Evolutionary conservation across 2,113 vertebrate genomes (phyloP).

Genomic region (Holacanthus passer): DNA sequence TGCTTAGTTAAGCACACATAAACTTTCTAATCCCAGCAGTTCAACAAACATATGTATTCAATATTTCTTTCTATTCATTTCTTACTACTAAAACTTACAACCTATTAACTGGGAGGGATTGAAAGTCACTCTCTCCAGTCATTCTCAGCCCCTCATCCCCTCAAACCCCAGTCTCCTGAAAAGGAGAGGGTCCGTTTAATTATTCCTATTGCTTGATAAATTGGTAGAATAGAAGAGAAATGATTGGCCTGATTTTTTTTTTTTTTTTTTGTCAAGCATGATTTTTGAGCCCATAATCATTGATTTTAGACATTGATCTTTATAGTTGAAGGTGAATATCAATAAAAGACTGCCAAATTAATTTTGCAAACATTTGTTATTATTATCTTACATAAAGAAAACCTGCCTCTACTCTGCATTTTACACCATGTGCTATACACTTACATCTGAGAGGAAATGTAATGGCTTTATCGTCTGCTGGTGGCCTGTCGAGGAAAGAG

Average conservation of each 20-base stretch:
- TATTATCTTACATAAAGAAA: constrained; percentile 1
- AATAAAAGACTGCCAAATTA: constrained; percentile 22
- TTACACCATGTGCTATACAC: not conserved
- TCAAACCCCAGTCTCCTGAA: not conserved
- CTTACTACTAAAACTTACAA: no score
- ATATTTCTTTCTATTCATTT: constrained; percentile 8
- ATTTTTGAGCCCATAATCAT: not conserved
- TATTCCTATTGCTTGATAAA: not conserved
- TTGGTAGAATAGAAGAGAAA: not conserved
- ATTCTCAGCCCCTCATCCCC: not conserved
- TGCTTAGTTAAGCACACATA: not conserved
- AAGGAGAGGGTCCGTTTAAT: not conserved
- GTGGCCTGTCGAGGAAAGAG: not conserved
- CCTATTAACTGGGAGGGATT: not conserved
- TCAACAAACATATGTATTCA: constrained; percentile 16
- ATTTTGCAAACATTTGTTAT: not conserved
- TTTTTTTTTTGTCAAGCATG: constrained; percentile 11
- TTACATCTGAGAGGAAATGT: not conserved
- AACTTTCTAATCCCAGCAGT: not conserved
- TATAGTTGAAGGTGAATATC: constrained; percentile 9
- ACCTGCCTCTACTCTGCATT: not conserved
- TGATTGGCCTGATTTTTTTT: not conserved
- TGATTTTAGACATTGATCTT: not conserved
- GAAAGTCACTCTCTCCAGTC: not conserved
- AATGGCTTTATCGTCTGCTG: not conserved